Evolutionary conservation across 1,140 invertebrate species (phyloP), one percentile per base, ranked within the genome.

Genomic region (Thaumatotibia leucotreta): DNA sequence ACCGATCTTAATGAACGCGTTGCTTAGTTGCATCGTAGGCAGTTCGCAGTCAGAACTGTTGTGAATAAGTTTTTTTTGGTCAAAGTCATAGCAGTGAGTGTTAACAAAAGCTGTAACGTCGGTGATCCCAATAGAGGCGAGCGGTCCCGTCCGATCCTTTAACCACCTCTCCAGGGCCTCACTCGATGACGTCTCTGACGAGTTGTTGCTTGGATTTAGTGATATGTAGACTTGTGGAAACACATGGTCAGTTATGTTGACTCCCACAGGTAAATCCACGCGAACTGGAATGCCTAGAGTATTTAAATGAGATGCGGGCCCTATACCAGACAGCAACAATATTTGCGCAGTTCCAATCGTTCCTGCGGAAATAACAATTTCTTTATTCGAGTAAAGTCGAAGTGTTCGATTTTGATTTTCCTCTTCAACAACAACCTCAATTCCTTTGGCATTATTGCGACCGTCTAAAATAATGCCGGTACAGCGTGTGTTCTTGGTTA

Each of bases 231-330:
- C 87, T 79, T 78, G 82, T 79, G 63, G 90, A 84, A 29, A 90
- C 0, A 83, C 73, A 76, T 97, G 96, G 79, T 97, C 96, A 72
- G 95, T 95, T 5, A 98, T 90, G 80, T 96, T 96, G 6, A 95
- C 87, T 0, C 97, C 97, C 50, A 93, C 95, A 31, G 89, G 92
- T 2, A 94, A 79, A 74, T 95, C 92, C 65, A 92, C 89, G 14
- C 93, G 87, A 0, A 95, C 91, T 22, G 92, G 83, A 31, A 94
- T 94, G 4, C 75, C 75, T 75, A 91, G 92, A 85, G 85, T 91
- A 84, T 77, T 68, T 10, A 93, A 77, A 63, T 95, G 92, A 14
- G 94, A 86, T 24, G 84, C 89, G 14, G 95, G 94, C 0, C 95
- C 95, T 11, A 96, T 88, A 1, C 95, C 96, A 11, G 95, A 95